Evolutionary conservation across 2,888 invertebrate species (phyloP).

Genomic region (Elegia similella): DNA sequence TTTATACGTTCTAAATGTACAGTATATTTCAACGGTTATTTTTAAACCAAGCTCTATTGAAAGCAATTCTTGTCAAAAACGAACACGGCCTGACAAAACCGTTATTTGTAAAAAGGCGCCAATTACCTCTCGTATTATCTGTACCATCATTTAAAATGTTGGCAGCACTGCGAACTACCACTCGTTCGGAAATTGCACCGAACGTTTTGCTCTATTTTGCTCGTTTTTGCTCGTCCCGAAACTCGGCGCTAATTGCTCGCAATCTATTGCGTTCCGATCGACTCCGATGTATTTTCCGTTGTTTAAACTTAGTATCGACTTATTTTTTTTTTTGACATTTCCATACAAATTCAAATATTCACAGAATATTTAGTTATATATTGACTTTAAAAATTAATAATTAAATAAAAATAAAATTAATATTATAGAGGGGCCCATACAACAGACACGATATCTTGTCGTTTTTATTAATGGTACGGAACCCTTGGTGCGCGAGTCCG

Average conservation of each 20-base stretch:
- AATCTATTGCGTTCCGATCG: conserved; percentile 54
- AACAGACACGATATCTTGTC: no score
- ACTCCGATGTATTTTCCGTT: conserved; percentile 1
- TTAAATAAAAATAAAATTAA: no score
- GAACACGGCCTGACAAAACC: not conserved
- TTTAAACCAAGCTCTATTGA: no score
- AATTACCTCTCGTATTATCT: conserved; percentile 5
- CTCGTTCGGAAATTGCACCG: conserved; percentile 51
- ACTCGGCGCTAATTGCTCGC: conserved; percentile 59
- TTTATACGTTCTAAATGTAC: no score
- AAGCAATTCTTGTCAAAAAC: not conserved
- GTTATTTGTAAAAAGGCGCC: conserved; percentile 3
- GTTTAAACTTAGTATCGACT: not conserved
- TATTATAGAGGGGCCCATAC: no score
- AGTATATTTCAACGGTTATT: no score
- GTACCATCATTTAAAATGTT: conserved; percentile 15
- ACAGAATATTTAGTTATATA: no score
- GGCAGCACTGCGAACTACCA: conserved; percentile 24
- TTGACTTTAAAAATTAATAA: no score
- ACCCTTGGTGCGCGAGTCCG: no score
- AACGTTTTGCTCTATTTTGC: conserved; percentile 40
- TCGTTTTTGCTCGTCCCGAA: conserved; percentile 14
- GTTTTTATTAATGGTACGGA: no score
- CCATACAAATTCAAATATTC: no score
- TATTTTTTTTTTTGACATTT: no score